phyloP scores from a whole-genome alignment of 2,888 invertebrate species.

The Xiphydria camelus region DNA sequence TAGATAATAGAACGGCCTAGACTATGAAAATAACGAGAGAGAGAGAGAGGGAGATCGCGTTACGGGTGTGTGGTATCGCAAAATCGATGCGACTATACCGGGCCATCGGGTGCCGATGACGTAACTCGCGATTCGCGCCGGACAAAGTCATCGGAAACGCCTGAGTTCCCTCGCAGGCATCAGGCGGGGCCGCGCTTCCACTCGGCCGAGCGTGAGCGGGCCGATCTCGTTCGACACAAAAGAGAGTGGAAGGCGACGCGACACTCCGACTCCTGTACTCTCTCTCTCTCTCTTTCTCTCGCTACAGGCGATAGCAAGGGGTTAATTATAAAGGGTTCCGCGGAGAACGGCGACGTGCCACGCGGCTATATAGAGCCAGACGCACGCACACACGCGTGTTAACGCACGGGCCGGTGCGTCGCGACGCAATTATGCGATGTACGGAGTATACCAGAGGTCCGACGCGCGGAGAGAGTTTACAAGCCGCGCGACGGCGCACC shows the following conservation, averaged over 20 bases:
- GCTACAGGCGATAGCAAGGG: conserved; percentile 30
- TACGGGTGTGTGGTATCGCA: conserved; percentile 16
- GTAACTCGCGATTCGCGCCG: conserved; percentile 31
- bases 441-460: too few relatives aligned
- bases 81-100: conserved; percentile 35
- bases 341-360: conserved; percentile 28
- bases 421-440: too few relatives aligned
- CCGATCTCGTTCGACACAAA: conserved; percentile 45
- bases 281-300: too few relatives aligned
- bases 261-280: conserved; percentile 14
- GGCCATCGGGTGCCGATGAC: conserved; percentile 35
- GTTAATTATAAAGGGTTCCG: conserved; percentile 47
- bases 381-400: too few relatives aligned
- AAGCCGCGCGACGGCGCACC: too few relatives aligned
- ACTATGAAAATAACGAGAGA: too few relatives aligned
- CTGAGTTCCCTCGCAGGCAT: conserved; percentile 24
- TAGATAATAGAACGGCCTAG: too few relatives aligned
- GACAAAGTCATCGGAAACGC: conserved; percentile 39
- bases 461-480: too few relatives aligned
- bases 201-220: conserved; percentile 49
- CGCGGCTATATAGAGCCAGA: conserved; percentile 2
- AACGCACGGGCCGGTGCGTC: too few relatives aligned
- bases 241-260: conserved; percentile 20
- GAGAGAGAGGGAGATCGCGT: not conserved
- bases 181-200: conserved; percentile 32